A percentile compares a stretch with the other conserved stretches of the same genome.
Conservation (phyloP, 2,888 invertebrate species). For the Ethmia dodecea region DNA sequence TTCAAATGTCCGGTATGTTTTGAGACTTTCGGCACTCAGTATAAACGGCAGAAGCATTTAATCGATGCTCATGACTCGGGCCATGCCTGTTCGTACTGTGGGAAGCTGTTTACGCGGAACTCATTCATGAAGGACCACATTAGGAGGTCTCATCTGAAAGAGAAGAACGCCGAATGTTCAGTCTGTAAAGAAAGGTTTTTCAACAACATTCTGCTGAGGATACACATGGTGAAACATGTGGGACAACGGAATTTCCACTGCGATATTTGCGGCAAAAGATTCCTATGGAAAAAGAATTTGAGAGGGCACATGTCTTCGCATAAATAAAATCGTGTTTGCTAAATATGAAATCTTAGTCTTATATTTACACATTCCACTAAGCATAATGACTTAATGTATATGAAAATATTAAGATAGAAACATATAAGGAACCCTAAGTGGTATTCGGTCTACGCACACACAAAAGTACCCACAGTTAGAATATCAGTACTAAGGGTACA, state of each 20-base stretch:
- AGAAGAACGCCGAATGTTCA: constrained; percentile 38
- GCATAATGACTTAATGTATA: too few species aligned
- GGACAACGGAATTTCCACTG: constrained; percentile 67
- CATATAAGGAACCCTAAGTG: too few species aligned
- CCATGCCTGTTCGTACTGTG: constrained; percentile 37
- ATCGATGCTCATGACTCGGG: constrained; percentile 30
- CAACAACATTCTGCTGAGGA: constrained; percentile 32
- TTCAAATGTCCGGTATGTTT: constrained; percentile 31
- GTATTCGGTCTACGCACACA: too few species aligned
- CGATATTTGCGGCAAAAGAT: constrained; percentile 70
- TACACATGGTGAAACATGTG: constrained; percentile 63
- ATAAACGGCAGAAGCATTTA: constrained; percentile 31
- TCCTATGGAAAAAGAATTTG: constrained; percentile 74
- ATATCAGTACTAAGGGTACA: too few species aligned
- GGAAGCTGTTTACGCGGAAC: constrained; percentile 33
- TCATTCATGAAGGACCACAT: constrained; percentile 39
- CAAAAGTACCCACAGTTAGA: too few species aligned
- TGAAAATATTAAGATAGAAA: too few species aligned
- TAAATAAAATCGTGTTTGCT: neutral
- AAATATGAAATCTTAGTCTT: too few species aligned
- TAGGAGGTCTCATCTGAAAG: constrained; percentile 37
- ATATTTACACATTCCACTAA: too few species aligned
- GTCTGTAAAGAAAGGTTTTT: constrained; percentile 42
- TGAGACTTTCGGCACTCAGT: constrained; percentile 31
- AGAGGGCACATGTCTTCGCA: constrained; percentile 59